These are phyloP conservation scores for Oryzias javanicus DNA, from an alignment of 2,113 vertebrate species.

Conservation along the genomic window DNA sequence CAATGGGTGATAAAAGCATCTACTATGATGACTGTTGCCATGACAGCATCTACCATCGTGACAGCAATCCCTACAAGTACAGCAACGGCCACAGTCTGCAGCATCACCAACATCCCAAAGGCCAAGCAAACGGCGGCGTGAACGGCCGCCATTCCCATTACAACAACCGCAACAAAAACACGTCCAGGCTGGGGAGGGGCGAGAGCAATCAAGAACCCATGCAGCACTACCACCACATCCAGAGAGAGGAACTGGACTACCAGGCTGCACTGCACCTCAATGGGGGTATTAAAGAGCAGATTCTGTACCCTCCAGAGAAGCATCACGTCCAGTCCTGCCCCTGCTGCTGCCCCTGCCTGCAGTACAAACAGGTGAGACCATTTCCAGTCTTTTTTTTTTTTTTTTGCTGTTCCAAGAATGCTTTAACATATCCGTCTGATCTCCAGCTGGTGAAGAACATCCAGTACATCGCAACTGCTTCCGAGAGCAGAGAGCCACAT, in stretches of 20 bases:
- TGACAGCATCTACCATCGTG: constrained; percentile 33
- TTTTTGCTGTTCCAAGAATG: neutral
- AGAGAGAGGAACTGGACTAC: constrained; percentile 52
- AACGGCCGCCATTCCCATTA: constrained; percentile 33
- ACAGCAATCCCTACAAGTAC: constrained; percentile 50
- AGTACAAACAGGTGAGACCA: constrained; percentile 65
- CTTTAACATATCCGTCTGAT: neutral
- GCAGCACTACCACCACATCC: constrained; percentile 55
- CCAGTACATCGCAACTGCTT: constrained; percentile 92
- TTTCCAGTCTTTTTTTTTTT: neutral
- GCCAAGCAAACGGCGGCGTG: constrained; percentile 41
- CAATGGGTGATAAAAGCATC: constrained; percentile 28
- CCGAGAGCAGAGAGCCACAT: constrained; percentile 86
- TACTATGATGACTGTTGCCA: constrained; percentile 34
- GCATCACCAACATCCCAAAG: constrained; percentile 36
- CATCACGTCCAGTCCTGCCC: constrained; percentile 48
- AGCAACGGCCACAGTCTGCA: constrained; percentile 40
- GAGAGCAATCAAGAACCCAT: constrained; percentile 32
- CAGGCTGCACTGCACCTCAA: constrained; percentile 53
- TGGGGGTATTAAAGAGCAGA: constrained; percentile 53
- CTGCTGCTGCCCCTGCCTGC: constrained; percentile 74
- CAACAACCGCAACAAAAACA: constrained; percentile 50
- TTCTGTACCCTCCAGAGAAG: constrained; percentile 52
- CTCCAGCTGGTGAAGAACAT: constrained; percentile 85
- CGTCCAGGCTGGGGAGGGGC: constrained; percentile 36